A percentile compares a stretch with the other conserved stretches of the same genome.
Conservation (phyloP, 2,888 invertebrate genomes). For the Diabrotica balteata region DNA sequence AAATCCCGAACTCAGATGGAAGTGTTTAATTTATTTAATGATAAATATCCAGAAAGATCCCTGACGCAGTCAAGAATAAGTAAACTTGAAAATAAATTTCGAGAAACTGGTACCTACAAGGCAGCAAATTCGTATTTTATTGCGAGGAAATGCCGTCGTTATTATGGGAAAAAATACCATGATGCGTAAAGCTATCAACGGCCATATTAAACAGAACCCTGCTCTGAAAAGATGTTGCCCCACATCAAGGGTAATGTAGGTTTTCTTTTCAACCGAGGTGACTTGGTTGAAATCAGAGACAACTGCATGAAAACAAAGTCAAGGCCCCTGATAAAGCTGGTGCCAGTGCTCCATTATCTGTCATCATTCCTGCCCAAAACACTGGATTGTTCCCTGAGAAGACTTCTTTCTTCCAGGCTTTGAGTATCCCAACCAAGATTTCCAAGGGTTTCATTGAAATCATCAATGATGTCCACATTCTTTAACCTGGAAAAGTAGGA, state of each 20-base stretch:
- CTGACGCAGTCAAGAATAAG: no score
- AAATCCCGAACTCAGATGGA: no score
- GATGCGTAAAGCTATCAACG: conserved; percentile 99
- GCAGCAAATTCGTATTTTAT: no score
- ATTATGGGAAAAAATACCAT: conserved; percentile 99
- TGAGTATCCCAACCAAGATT: conserved; percentile 89
- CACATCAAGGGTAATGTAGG: conserved; percentile 98
- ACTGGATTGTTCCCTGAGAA: conserved; percentile 99
- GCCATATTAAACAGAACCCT: conserved; percentile 94
- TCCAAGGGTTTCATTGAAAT: conserved; percentile 88
- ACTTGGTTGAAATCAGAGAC: conserved; percentile 88
- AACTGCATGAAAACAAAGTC: conserved; percentile 95
- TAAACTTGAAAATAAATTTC: no score
- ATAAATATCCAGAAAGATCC: no score
- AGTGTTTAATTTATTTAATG: no score
- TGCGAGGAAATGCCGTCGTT: conserved; percentile 81
- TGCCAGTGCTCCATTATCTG: conserved; percentile 94
- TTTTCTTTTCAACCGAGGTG: conserved; percentile 97
- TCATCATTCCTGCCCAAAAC: conserved; percentile 98
- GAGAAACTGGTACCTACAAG: no score
- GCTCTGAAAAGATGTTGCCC: conserved; percentile 89
- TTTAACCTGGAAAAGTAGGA: conserved; percentile 96
- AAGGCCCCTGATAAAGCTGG: conserved; percentile 98
- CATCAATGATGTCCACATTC: conserved; percentile 91
- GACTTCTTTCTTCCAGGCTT: conserved; percentile 99